Evolutionary conservation across 2,888 invertebrate genomes (phyloP), one percentile per base, ranked within the genome.

Genomic region (Drosophila antonietae): DNA sequence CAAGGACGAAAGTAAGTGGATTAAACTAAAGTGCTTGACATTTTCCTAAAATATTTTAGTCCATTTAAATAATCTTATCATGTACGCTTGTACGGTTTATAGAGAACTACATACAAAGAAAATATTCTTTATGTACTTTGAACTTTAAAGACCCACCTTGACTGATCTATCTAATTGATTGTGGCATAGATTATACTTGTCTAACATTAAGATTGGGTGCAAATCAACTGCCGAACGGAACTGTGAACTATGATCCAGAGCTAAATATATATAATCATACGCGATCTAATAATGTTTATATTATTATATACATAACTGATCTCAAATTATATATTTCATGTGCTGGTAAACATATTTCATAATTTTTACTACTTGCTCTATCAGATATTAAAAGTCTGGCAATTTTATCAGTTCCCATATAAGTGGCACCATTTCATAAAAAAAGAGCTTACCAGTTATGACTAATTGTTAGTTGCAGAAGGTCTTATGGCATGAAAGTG

Each of bases 1-100:
- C 92, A 95, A 95, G 77, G 94, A 95, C 91, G 96, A 96, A 92
- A 94, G 96, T 96, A 93, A 94, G 95, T 93, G 6, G 2, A 46
- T 6, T 1, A 23, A 1, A 1, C 28, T 39, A 5, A 15, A 39
- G 10, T 12, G 6, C 15, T 35, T 60, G 57, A 14, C n/a, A 52
- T 41, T n/a, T 12, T 12, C 10, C 57, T 20, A 3, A 49, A 53
- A 35, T 31, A 71, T 41, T 20, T 52, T 55, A 65, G 66, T 66
- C 47, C 37, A 58, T 10, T 58, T 37, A 53, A 69, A 53, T 68
- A 69, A 78, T 78, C 74, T 78, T 63, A 79, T 79, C 78, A 15
- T 39, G 5, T 9, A n/a, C 20, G 33, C 35, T n/a, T 14, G 12
- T 56, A 14, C 5, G n/a, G n/a, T 28, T 12, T 10, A 31, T 18